A percentile compares a stretch with the other conserved stretches of the same genome.
These are phyloP conservation scores for Plebejus anna DNA, from an alignment of 2,888 invertebrate genomes.

Conservation along the genomic window DNA sequence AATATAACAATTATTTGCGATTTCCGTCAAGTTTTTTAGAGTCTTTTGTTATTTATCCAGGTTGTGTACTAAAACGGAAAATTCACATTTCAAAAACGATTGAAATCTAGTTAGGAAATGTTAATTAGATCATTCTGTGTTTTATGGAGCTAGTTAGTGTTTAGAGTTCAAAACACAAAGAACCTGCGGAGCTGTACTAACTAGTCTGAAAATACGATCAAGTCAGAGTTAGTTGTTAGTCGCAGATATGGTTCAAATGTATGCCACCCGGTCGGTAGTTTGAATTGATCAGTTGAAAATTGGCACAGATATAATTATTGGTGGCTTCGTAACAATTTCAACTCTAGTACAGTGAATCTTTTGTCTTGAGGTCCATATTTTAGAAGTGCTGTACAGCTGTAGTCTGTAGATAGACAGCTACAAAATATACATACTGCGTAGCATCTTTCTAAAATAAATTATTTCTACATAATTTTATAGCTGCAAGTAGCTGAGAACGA, in stretches of 20 bases:
- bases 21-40: neutral
- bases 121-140: constrained; percentile 35
- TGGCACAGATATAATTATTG: constrained; percentile 4
- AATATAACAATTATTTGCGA: no score
- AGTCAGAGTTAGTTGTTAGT: constrained; percentile 65
- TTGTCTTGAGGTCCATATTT: neutral
- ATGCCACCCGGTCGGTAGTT: constrained; percentile 1
- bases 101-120: constrained; percentile 24
- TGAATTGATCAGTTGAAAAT: constrained; percentile 14
- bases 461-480: no score
- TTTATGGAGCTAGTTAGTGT: constrained; percentile 67
- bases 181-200: constrained; percentile 68
- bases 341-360: neutral
- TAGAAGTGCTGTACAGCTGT: neutral
- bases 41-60: neutral
- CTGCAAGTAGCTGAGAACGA: no score
- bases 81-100: constrained; percentile 39
- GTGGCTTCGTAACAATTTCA: neutral
- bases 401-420: no score
- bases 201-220: constrained; percentile 69
- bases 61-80: neutral
- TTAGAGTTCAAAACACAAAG: constrained; percentile 69
- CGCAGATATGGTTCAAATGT: constrained; percentile 69
- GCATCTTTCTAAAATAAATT: no score
- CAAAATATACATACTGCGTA: neutral